phyloP scores from a whole-genome alignment of 1,140 invertebrate genomes.

The Formica selysi region DNA sequence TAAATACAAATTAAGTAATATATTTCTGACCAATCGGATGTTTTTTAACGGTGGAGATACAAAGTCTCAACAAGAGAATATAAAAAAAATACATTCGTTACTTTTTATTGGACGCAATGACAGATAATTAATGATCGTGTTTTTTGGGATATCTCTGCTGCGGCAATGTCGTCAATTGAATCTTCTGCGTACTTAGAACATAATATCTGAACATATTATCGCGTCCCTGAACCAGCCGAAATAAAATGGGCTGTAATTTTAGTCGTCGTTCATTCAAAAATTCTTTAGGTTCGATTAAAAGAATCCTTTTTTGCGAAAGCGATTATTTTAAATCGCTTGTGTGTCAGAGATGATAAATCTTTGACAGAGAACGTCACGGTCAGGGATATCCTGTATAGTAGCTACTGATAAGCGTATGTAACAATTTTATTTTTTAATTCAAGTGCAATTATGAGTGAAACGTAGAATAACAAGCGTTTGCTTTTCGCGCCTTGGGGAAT shows the following conservation, averaged over 20 bases:
- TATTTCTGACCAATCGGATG: background rate
- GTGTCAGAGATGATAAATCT: background rate
- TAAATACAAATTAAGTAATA: too few relatives aligned
- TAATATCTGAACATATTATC: background rate
- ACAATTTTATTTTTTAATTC: constrained; percentile 50
- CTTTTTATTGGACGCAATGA: background rate
- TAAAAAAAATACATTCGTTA: constrained; percentile 10
- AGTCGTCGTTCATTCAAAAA: background rate
- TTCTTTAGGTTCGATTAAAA: background rate
- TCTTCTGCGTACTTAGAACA: background rate
- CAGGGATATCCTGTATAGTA: background rate
- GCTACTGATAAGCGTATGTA: background rate
- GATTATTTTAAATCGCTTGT: background rate
- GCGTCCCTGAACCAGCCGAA: background rate
- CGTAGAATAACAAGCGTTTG: constrained; percentile 11
- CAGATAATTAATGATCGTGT: background rate
- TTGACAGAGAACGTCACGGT: background rate
- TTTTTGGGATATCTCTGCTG: background rate
- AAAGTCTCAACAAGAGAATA: background rate
- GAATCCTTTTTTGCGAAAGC: too few relatives aligned
- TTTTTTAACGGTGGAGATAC: background rate
- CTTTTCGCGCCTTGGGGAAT: background rate
- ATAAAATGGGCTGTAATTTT: constrained; percentile 4
- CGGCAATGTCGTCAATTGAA: background rate
- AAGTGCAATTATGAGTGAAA: constrained; percentile 66